Evolutionary conservation across 2,797 vertebrate genomes (phyloP), one percentile per base, ranked within the genome.

Genomic region (Orestias chungarensis): DNA sequence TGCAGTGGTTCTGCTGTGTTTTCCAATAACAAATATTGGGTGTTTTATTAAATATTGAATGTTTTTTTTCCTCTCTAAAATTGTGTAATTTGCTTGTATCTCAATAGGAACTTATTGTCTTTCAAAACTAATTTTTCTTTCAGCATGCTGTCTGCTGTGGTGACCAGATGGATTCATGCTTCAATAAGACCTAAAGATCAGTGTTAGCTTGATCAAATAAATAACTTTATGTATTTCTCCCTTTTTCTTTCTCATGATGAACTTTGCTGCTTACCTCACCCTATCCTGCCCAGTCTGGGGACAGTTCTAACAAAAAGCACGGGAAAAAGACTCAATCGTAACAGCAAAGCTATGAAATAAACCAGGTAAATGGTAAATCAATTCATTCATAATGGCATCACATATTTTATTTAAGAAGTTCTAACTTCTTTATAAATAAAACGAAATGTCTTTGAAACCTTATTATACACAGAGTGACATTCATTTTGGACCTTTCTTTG

Each of bases 301-400:
- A 97, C 79, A 92, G 91, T 73, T 90, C 91, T 84, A 96, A 94
- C 82, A 91, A 95, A 87, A 97, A 96, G 87, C 97, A 95, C 88
- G 94, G 95, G 81, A 97, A 96, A 89, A 99, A 96, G 89, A 94
- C 92, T 92, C 96, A 96, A 70, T 97, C 96, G 0, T 98, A 97
- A 96, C 94, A 86, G 82, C 29, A n/a, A 79, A 75, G 76, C 74
- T 70, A 76, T 77, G 29, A 62, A 20, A 71, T 64, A 17, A 70
- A 76, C 70, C 83, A 85, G 94, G 94, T 95, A 81, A 71, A 76
- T 69, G 1, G 15, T 14, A 11, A 46, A 5, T 27, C 50, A 52
- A 10, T 27, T 52, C n/a, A 52, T 52, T 52, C 5, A 11, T 25
- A 27, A 27, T 27, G n/a, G 10, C 25, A 25, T 52, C 50, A 27